A percentile compares a stretch with the other conserved stretches of the same genome.
Conservation (phyloP, 1,140 invertebrate genomes). For the Neotoxoptera formosana region DNA sequence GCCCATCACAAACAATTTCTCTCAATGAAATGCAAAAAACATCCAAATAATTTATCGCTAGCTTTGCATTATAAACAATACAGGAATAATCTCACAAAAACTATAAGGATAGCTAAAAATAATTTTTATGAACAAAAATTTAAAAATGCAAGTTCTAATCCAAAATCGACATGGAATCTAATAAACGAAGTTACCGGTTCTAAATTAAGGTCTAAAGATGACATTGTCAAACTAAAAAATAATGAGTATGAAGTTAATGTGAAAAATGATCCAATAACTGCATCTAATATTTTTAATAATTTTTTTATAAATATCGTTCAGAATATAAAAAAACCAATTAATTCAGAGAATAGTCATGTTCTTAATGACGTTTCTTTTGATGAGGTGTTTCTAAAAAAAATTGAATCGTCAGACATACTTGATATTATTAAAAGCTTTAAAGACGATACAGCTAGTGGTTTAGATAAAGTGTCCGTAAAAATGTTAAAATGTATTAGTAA, state of each 20-base stretch:
- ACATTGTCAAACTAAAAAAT: neutral
- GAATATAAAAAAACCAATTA: too few relatives aligned
- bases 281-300: constrained; percentile 27
- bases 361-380: neutral
- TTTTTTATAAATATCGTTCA: constrained; percentile 21
- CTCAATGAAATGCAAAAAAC: constrained; percentile 33
- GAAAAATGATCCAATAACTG: constrained; percentile 10
- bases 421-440: constrained; percentile 21
- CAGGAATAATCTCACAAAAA: constrained; percentile 18
- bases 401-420: neutral
- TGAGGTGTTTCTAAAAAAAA: neutral
- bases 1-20: neutral
- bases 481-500: neutral
- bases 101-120: constrained; percentile 23
- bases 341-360: too few relatives aligned
- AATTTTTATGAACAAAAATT: constrained; percentile 20
- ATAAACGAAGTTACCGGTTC: too few relatives aligned
- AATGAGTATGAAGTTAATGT: neutral
- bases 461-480: neutral
- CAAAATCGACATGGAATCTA: constrained; percentile 10
- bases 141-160: neutral
- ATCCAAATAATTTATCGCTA: constrained; percentile 3
- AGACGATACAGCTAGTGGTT: too few relatives aligned
- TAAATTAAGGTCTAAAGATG: neutral
- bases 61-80: constrained; percentile 25